Base-by-base conservation (phyloP, 2,888 invertebrate species). In the Gastrophysa polygoni region DNA sequence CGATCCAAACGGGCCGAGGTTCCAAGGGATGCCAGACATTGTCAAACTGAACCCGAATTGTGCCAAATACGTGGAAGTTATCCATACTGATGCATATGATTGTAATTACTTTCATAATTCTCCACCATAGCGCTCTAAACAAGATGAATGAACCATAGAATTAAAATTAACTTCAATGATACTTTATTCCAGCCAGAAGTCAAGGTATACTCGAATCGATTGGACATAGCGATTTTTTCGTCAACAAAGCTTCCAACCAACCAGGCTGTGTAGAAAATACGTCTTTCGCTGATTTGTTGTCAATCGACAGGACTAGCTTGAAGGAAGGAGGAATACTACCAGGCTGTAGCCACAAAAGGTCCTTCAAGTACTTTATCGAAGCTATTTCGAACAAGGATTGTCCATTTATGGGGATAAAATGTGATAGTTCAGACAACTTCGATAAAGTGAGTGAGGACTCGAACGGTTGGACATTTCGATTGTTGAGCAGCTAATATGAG, bases 1-100 rank as follows among this genome's bases (percentile, higher is more conserved):
- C 64, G 87, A 88, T 77, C 87, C 88, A 1, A 87, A 86, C 34
- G 85, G 85, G 50, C 85, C 85, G 1, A 83, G 81, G 71, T 88
- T 86, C 74, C 82, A 83, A 64, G 78, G 81, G 56, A 84, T 85
- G 79, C 83, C 85, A n/a, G 69, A 75, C 1, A 71, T 76, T 17
- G 85, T 86, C 1, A 81, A 85, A 46, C 77, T 88, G 10, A 85
- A 87, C 72, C 79, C 81, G 1, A 73, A 77, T 8, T 86, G 86
- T 73, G 87, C 87, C 0, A 72, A 73, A 56, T 86, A 85, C 70
- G 87, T 88, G 0, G 87, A 88, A 76, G 83, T 85, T 48, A 82
- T 88, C 28, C 87, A 88, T 73, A 86, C 87, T 0, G 86, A 87
- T 73, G 74, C 76, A 38, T 75, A 70, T 63, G 72, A 74, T 62